phyloP scores from a whole-genome alignment of 1,140 invertebrate genomes.

The Archivesica marissinica region DNA sequence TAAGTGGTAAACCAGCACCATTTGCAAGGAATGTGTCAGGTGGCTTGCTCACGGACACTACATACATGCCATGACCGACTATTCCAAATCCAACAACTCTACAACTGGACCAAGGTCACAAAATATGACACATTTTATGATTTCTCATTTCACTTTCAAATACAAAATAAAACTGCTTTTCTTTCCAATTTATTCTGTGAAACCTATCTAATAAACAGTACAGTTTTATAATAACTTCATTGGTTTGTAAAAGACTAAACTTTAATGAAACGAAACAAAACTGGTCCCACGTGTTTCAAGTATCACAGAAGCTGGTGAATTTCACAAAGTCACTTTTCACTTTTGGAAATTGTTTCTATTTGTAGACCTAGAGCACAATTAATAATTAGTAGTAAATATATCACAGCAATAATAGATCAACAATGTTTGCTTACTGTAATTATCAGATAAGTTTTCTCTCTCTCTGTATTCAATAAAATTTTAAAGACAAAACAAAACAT shows the following conservation, averaged over 20 bases:
- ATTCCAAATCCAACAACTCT: too few species aligned
- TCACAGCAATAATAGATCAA: not conserved
- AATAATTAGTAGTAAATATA: not conserved
- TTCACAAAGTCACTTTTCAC: not conserved
- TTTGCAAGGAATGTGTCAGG: too few species aligned
- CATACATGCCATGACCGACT: too few species aligned
- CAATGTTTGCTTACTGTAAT: not conserved
- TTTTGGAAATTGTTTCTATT: not conserved
- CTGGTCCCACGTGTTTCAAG: not conserved
- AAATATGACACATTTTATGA: not conserved
- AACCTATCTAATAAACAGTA: conserved; percentile 30
- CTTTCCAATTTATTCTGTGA: conserved; percentile 15
- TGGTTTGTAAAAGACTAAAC: not conserved
- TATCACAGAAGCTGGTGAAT: conserved; percentile 1
- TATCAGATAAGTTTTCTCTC: not conserved
- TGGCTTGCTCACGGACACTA: too few species aligned
- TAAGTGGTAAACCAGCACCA: too few species aligned
- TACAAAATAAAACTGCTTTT: too few species aligned
- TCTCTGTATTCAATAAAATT: not conserved
- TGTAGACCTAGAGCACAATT: not conserved
- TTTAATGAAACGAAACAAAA: conserved; percentile 1
- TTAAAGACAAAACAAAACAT: too few species aligned
- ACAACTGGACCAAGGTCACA: not conserved
- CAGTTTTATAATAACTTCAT: not conserved
- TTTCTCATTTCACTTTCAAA: too few species aligned